phyloP scores from a whole-genome alignment of 2,113 vertebrate genomes.

The Oreamnos americanus region DNA sequence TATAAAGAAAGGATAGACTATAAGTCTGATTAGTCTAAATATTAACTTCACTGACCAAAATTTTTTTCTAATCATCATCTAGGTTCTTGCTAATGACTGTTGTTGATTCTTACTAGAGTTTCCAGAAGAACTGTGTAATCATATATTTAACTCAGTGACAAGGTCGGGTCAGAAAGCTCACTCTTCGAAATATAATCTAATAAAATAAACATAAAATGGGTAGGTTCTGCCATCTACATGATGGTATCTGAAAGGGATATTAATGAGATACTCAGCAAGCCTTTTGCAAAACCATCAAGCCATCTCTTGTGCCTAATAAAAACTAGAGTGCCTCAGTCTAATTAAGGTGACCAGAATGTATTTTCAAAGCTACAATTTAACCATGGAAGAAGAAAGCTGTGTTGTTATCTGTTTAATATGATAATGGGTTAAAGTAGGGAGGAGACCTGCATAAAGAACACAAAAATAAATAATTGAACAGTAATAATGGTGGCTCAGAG shows the following conservation, averaged over 20 bases:
- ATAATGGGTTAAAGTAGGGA: not conserved
- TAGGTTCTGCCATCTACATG: not conserved
- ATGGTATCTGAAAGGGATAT: not conserved
- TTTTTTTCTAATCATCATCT: not conserved
- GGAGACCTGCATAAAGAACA: not conserved
- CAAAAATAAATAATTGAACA: not conserved
- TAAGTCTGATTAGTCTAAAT: not conserved
- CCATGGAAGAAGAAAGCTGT: not conserved
- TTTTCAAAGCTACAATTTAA: not conserved
- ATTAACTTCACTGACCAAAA: not conserved
- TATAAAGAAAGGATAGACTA: not conserved
- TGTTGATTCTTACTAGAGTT: not conserved
- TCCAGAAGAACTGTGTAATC: not conserved
- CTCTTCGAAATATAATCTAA: constrained; percentile 39
- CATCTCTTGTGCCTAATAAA: constrained; percentile 34
- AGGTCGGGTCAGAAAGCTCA: not conserved
- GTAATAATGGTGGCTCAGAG: not conserved
- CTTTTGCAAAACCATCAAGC: constrained; percentile 32
- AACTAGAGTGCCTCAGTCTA: not conserved
- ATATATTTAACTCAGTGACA: constrained; percentile 15
- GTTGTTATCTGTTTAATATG: not conserved
- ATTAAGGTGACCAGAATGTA: constrained; percentile 26
- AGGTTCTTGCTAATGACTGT: not conserved
- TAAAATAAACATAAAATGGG: constrained; percentile 54
- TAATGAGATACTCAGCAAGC: constrained; percentile 23